Percentiles rank a stretch among this genome's conserved stretches.
Evolutionary conservation across 2,888 invertebrate genomes (phyloP).

Genomic region (Microctonus hyperodae): DNA sequence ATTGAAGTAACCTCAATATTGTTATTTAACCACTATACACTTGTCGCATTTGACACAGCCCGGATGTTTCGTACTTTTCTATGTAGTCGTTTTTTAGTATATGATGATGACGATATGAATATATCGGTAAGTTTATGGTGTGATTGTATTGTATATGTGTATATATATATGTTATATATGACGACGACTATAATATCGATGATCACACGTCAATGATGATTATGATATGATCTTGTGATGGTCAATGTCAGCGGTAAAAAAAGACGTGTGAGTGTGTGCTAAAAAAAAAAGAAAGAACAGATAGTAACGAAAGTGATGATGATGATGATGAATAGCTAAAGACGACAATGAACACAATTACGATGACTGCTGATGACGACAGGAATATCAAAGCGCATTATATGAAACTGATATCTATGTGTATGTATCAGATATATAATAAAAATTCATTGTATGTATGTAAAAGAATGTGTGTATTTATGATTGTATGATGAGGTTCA

Average conservation of each 20-base stretch:
- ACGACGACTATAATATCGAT: not conserved
- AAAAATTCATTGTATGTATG: not conserved
- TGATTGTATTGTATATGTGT: not conserved
- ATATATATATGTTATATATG: too few species aligned
- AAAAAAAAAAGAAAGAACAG: not conserved
- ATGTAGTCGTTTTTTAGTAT: not conserved
- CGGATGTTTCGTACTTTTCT: slow-evolving; percentile 34
- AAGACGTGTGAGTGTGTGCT: not conserved
- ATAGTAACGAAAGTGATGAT: not conserved
- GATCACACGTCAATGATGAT: not conserved
- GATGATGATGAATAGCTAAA: not conserved
- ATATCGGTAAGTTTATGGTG: slow-evolving; percentile 6
- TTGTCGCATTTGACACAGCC: slow-evolving; percentile 38
- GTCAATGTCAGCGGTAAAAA: slow-evolving; percentile 9
- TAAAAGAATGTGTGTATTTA: not conserved
- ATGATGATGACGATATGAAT: not conserved
- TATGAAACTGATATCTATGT: slow-evolving; percentile 1
- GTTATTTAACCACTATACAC: slow-evolving; percentile 44
- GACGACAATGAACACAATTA: not conserved
- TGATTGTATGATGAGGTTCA: too few species aligned
- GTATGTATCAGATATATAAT: not conserved
- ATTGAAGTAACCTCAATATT: slow-evolving; percentile 43
- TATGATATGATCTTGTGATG: not conserved
- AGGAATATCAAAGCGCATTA: not conserved
- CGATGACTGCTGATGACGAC: not conserved